Percentiles rank a stretch among this genome's conserved stretches.
phyloP scores from a whole-genome alignment of 2,888 invertebrate genomes.

The Scaptomyza cyrtandrae region DNA sequence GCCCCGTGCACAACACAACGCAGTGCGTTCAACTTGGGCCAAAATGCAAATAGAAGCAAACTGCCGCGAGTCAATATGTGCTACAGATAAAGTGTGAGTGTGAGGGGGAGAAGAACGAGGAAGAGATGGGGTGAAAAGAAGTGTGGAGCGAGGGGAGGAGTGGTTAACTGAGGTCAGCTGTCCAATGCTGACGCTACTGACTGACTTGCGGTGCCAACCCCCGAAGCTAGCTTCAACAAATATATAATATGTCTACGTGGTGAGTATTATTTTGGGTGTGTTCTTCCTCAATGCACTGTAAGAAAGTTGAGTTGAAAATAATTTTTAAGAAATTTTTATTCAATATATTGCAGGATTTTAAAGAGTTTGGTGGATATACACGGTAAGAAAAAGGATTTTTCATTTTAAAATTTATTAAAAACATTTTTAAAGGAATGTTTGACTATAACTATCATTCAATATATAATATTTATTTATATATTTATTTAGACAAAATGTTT shows the following conservation, averaged over 20 bases:
- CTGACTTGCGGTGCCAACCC: constrained; percentile 48
- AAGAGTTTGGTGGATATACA: background rate
- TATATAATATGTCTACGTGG: constrained; percentile 60
- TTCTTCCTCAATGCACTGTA: constrained; percentile 24
- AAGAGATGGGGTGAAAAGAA: background rate
- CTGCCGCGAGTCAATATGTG: constrained; percentile 42
- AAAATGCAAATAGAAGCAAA: constrained; percentile 54
- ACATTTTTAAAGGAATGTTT: too few relatives aligned
- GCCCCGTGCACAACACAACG: constrained; percentile 15
- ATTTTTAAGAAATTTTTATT: background rate
- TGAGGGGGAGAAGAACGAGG: background rate
- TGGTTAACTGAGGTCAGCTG: constrained; percentile 55
- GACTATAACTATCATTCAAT: too few relatives aligned
- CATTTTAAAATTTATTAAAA: too few relatives aligned
- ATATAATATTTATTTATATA: too few relatives aligned
- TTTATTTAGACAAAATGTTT: too few relatives aligned
- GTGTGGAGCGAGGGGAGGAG: background rate
- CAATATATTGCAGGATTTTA: background rate
- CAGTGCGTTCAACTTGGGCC: constrained; percentile 64
- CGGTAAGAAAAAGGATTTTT: background rate
- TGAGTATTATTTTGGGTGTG: constrained; percentile 69
- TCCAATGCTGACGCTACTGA: constrained; percentile 30
- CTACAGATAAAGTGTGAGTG: constrained; percentile 46
- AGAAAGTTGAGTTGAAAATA: background rate
- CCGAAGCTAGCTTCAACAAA: constrained; percentile 41